These are phyloP conservation scores for Pachliopta kotzebuea DNA, from an alignment of 2,888 invertebrate genomes.

Conservation along the genomic window DNA sequence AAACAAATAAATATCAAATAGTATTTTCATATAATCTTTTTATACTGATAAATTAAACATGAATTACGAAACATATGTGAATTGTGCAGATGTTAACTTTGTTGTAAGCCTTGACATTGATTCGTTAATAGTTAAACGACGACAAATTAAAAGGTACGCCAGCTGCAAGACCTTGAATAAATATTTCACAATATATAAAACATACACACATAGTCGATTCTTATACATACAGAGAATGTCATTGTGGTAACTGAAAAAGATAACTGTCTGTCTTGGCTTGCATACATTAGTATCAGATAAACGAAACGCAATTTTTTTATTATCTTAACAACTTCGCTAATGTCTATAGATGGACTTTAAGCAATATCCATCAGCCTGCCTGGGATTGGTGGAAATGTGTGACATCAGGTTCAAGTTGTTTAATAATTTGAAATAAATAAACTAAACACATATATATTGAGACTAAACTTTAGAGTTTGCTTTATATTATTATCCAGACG, in stretches of 20 bases:
- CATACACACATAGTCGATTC: background rate
- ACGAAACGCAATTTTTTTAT: background rate
- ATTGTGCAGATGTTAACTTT: background rate
- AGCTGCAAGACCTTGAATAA: conserved; percentile 15
- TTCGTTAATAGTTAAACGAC: conserved; percentile 1
- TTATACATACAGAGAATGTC: no score
- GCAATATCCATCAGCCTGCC: no score
- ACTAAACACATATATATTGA: no score
- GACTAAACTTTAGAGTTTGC: no score
- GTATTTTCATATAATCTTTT: background rate
- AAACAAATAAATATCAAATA: no score
- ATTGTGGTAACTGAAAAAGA: background rate
- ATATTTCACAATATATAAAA: background rate
- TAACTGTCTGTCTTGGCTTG: background rate
- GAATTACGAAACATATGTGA: background rate
- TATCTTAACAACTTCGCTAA: no score
- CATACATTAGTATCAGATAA: background rate
- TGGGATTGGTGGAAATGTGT: no score
- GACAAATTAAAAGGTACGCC: conserved; percentile 12
- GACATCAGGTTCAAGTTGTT: no score
- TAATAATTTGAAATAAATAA: no score
- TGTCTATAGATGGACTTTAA: no score
- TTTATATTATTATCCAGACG: no score
- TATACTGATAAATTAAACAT: background rate
- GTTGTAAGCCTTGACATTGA: conserved; percentile 29